phyloP scores from a whole-genome alignment of 2,797 vertebrate genomes.

The Neopelma chrysocephalum region DNA sequence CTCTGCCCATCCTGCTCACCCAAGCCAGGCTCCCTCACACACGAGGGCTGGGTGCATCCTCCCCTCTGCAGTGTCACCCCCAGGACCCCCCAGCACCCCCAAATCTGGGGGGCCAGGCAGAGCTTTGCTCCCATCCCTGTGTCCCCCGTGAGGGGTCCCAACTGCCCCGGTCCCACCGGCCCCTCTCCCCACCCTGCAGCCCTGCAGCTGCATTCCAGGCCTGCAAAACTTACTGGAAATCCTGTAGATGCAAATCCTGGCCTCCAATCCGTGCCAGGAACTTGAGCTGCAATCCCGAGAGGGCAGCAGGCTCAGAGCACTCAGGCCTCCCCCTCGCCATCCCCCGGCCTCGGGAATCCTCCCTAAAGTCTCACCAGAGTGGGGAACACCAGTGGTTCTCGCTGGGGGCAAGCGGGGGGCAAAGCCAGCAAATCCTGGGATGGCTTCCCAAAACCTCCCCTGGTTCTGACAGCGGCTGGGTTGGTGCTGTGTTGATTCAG shows the following conservation, averaged over 20 bases:
- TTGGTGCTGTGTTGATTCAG: not conserved
- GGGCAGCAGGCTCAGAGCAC: slow-evolving; percentile 7
- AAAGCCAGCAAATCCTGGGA: not conserved
- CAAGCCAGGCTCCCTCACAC: rapidly evolving
- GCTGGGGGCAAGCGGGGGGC: not conserved
- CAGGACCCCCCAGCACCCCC: not conserved
- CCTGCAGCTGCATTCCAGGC: not conserved
- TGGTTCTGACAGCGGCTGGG: not conserved
- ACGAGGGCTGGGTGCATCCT: rapidly evolving
- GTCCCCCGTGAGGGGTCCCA: rapidly evolving
- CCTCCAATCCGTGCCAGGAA: slow-evolving; percentile 46
- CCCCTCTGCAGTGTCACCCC: rapidly evolving
- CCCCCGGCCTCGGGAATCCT: not conserved
- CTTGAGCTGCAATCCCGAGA: slow-evolving; percentile 43
- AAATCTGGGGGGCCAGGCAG: rapidly evolving
- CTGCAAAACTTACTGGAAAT: slow-evolving; percentile 66
- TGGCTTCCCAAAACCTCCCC: not conserved
- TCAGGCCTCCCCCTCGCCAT: not conserved
- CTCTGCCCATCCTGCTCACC: not conserved
- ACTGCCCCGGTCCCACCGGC: rapidly evolving
- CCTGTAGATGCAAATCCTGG: slow-evolving; percentile 28
- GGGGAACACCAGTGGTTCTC: rapidly evolving
- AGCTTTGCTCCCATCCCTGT: rapidly evolving
- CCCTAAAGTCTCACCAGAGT: not conserved
- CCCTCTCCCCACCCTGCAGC: not conserved